Conservation (phyloP, 2,113 vertebrate genomes). For the Anolis carolinensis region DNA sequence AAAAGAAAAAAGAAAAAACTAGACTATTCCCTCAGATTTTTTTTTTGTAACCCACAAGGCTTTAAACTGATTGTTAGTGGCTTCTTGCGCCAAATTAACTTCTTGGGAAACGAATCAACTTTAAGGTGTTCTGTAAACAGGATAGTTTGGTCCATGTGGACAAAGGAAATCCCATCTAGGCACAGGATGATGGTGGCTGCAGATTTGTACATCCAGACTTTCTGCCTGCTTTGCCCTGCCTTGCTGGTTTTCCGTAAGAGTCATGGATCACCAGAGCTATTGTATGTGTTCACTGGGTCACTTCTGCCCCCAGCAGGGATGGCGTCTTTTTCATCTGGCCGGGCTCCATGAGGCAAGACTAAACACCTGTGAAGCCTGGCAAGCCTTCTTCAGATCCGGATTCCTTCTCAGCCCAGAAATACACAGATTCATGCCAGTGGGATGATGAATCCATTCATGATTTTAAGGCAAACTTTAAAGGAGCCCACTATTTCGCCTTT, state of each 20-base stretch:
- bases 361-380: not conserved
- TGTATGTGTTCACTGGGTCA: not conserved
- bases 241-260: not conserved
- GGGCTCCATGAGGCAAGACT: not conserved
- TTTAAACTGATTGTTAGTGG: not conserved
- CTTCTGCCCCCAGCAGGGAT: not conserved
- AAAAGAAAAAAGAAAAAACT: not conserved
- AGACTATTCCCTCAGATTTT: not conserved
- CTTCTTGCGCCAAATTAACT: not conserved
- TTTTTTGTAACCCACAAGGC: not conserved
- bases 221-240: not conserved
- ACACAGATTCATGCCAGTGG: not conserved
- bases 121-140: not conserved
- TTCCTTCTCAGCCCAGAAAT: not conserved
- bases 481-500: too few species aligned
- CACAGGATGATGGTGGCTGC: not conserved
- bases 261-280: not conserved
- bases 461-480: too few species aligned
- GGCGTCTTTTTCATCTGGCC: not conserved
- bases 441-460: too few species aligned
- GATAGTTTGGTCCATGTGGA: not conserved
- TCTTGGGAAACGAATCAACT: not conserved
- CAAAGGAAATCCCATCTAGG: not conserved
- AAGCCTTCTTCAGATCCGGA: not conserved
- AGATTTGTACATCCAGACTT: not conserved